Base-by-base conservation (phyloP, 2,113 vertebrate genomes). In the Petroica traversi region DNA sequence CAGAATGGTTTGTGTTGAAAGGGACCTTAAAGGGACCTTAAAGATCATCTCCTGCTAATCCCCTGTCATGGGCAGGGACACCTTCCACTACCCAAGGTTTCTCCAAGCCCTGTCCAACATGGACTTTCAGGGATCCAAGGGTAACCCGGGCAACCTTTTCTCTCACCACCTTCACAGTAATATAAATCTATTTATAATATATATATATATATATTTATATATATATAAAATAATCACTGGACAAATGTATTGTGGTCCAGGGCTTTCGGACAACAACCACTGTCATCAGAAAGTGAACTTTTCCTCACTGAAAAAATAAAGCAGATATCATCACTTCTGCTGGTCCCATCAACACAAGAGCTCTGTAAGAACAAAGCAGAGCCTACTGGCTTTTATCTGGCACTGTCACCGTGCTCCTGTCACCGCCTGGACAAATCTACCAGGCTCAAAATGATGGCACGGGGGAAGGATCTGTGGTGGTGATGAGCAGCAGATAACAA, bases 81-180 rank as follows among this genome's bases (percentile, higher is more conserved):
- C 0, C 5, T 75, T 11, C 8, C 29, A 41, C 20, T 6, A 0
- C 4, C 19, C 29, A 46, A 68, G 46, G 20, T 0, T 34, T 40
- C 12, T 68, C 31, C 46, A 75, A 68, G 29, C 3, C 29, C 46
- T 0, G 0, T 41, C 78, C 46, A 89, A 0, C 4, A 40, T 14
- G 54, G 14, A 36, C 9, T 75, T 19, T n/a, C 62, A 61, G 46
- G n/a, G 46, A 61, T 67, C 31, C 61, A n/a, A n/a, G n/a, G n/a
- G n/a, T n/a, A n/a, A n/a, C n/a, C n/a, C n/a, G n/a, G n/a, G n/a
- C n/a, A n/a, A n/a, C n/a, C n/a, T n/a, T n/a, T n/a, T n/a, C n/a
- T n/a, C n/a, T n/a, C n/a, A n/a, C n/a, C n/a, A 31, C 9, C 9
- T 14, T 54, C 46, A 34, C 16, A 29, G 8, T 6, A 38, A 74